phyloP scores from a whole-genome alignment of 2,888 invertebrate species.

The Ctenicera cuprea region DNA sequence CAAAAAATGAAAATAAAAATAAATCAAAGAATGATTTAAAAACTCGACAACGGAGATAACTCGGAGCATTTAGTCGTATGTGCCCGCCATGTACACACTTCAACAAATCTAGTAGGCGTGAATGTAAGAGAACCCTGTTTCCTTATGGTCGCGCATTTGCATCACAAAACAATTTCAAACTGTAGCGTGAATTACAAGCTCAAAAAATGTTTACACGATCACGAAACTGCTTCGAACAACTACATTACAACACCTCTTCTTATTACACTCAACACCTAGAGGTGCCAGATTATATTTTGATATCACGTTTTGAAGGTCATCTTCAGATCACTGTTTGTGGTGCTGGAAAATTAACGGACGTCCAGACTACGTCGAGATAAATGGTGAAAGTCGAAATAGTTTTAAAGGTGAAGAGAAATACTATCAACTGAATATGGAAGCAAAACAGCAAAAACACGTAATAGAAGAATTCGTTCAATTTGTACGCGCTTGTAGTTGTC shows the following conservation, averaged over 20 bases:
- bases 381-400: not conserved
- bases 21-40: slow-evolving; percentile 16
- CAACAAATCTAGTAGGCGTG: slow-evolving; percentile 63
- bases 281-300: not conserved
- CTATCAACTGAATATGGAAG: slow-evolving; percentile 18
- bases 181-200: slow-evolving; percentile 52
- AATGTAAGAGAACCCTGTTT: slow-evolving; percentile 64
- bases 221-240: slow-evolving; percentile 42
- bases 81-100: slow-evolving; percentile 62
- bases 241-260: slow-evolving; percentile 27
- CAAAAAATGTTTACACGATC: slow-evolving; percentile 54
- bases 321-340: not conserved
- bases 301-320: slow-evolving; percentile 26
- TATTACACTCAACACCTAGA: not conserved
- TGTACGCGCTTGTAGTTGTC: slow-evolving; percentile 41
- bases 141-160: slow-evolving; percentile 66
- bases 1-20: too few relatives aligned
- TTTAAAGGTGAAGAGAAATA: not conserved
- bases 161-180: slow-evolving; percentile 63
- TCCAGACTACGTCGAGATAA: too few relatives aligned
- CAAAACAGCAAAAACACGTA: slow-evolving; percentile 17
- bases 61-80: slow-evolving; percentile 46
- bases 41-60: slow-evolving; percentile 33
- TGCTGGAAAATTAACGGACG: not conserved
- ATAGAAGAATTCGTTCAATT: slow-evolving; percentile 45